A percentile compares a stretch with the other conserved stretches of the same genome.
phyloP scores from a whole-genome alignment of 2,888 invertebrate genomes.

The Brachyopa scutellaris region DNA sequence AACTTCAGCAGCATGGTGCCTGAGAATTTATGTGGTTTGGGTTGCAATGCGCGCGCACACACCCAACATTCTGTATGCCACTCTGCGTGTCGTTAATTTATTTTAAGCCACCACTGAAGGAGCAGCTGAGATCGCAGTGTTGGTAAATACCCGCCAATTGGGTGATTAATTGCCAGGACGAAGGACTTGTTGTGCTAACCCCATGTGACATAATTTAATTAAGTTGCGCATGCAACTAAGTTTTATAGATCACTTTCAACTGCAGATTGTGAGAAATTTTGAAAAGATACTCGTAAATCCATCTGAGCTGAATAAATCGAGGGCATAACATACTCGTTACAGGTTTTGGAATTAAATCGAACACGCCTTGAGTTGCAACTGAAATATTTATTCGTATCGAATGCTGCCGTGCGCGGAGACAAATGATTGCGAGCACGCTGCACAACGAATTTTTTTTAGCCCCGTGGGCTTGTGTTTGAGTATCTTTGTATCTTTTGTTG shows the following conservation, averaged over 20 bases:
- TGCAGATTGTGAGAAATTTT: too few species aligned
- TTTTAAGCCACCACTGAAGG: constrained; percentile 5
- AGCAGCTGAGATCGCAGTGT: constrained; percentile 15
- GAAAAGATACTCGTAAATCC: too few species aligned
- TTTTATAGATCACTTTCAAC: background rate
- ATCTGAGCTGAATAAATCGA: constrained; percentile 39
- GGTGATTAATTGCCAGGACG: constrained; percentile 60
- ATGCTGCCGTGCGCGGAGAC: constrained; percentile 29
- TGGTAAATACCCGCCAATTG: constrained; percentile 28
- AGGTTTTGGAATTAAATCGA: constrained; percentile 65
- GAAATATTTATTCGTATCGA: constrained; percentile 33
- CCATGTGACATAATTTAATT: constrained; percentile 65
- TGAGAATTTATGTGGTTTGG: background rate
- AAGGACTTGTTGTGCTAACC: constrained; percentile 39
- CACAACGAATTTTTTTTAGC: constrained; percentile 36
- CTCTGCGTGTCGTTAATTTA: constrained; percentile 55
- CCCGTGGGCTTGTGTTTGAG: constrained; percentile 21
- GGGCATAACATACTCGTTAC: constrained; percentile 43
- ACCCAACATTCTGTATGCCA: background rate
- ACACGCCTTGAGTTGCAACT: constrained; percentile 68
- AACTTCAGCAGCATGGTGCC: background rate
- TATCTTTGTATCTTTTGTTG: constrained; percentile 27
- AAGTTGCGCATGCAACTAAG: constrained; percentile 42
- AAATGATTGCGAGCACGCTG: constrained; percentile 54
- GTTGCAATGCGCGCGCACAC: background rate